A percentile compares a stretch with the other conserved stretches of the same genome.
Conservation (phyloP, 2,113 vertebrate genomes). For the Procavia capensis region DNA sequence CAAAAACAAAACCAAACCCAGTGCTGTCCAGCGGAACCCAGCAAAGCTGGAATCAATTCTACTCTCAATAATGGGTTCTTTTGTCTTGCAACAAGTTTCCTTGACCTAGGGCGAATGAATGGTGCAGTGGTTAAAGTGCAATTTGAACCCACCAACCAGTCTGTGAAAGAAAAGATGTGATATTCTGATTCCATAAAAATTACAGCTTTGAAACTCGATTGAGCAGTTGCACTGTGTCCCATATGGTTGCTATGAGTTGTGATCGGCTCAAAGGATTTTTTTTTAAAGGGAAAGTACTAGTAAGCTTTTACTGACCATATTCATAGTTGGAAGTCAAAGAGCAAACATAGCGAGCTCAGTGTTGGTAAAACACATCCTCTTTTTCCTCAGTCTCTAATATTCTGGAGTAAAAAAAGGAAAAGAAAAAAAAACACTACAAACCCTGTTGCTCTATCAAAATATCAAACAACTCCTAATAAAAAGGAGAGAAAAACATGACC, state of each 20-base stretch:
- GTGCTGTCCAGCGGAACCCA: no score
- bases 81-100: neutral
- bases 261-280: neutral
- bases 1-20: no score
- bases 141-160: neutral
- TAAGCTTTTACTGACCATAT: constrained; percentile 2
- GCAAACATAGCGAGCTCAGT: constrained; percentile 20
- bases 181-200: neutral
- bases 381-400: constrained; percentile 40
- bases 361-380: neutral
- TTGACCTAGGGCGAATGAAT: neutral
- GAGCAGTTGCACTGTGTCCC: neutral
- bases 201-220: neutral
- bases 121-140: neutral
- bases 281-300: neutral
- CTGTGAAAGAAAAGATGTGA: neutral
- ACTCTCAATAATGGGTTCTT: constrained; percentile 24
- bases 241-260: neutral
- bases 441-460: neutral
- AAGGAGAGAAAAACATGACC: neutral
- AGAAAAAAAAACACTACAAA: neutral
- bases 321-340: constrained; percentile 10
- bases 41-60: neutral
- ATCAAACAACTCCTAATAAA: constrained; percentile 16
- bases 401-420: neutral